Conservation (phyloP, 2,797 vertebrate species). For the Spinus olivaceus region DNA sequence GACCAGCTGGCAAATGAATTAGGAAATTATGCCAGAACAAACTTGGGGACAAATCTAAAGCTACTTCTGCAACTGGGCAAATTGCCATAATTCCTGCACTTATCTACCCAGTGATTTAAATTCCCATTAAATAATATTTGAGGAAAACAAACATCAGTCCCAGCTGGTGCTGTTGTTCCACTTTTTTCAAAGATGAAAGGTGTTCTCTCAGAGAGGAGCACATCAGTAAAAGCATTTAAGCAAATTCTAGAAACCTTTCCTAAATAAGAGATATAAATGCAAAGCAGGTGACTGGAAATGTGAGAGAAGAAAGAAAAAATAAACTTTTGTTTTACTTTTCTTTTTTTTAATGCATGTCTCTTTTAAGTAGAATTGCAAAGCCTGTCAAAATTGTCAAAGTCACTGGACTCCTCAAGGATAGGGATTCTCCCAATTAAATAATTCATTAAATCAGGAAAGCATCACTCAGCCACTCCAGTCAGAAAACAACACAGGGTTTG, state of each 20-base stretch:
- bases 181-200: not conserved
- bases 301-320: not conserved
- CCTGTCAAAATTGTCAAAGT: not conserved
- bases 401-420: not conserved
- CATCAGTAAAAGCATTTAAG: not conserved
- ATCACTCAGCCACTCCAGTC: not conserved
- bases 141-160: not conserved
- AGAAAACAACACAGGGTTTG: not conserved
- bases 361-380: not conserved
- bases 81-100: not conserved
- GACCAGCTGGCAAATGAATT: constrained; percentile 52
- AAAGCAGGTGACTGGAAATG: not conserved
- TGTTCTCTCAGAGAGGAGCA: not conserved
- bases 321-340: not conserved
- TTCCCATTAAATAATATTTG: constrained; percentile 1
- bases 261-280: not conserved
- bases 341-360: accelerated
- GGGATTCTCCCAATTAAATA: not conserved
- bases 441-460: not conserved
- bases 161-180: not conserved
- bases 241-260: not conserved
- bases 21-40: constrained; percentile 47
- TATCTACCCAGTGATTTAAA: constrained; percentile 16
- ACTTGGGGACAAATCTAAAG: constrained; percentile 23
- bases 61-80: not conserved